Conservation (phyloP, 2,113 vertebrate genomes). For the Nycticorax nycticorax region DNA sequence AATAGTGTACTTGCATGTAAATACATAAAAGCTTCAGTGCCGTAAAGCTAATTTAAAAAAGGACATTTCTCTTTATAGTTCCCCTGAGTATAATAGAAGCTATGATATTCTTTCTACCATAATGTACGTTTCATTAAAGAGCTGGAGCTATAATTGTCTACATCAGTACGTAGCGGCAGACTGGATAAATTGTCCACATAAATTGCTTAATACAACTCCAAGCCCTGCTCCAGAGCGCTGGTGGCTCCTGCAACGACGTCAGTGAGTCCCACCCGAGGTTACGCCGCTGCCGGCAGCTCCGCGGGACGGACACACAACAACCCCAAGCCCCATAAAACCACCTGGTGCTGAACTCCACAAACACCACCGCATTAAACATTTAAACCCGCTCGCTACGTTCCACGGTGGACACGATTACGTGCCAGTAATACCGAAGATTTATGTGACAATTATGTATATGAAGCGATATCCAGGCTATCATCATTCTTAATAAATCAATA, state of each 20-base stretch:
- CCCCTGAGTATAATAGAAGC: constrained; percentile 71
- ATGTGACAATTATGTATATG: constrained; percentile 45
- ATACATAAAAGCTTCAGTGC: constrained; percentile 73
- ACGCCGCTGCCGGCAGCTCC: not conserved
- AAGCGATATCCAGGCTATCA: constrained; percentile 30
- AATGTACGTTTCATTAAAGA: constrained; percentile 75
- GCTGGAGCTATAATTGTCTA: constrained; percentile 73
- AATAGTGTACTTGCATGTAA: constrained; percentile 75
- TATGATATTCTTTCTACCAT: constrained; percentile 73
- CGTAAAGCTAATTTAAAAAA: constrained; percentile 75
- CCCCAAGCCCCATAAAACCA: not conserved
- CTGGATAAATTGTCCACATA: constrained; percentile 64
- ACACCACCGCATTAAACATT: not conserved
- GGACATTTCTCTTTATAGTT: constrained; percentile 74
- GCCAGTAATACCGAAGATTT: constrained; percentile 25
- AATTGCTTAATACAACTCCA: constrained; percentile 63
- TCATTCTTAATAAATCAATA: constrained; percentile 66
- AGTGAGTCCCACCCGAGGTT: not conserved
- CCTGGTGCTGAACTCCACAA: not conserved
- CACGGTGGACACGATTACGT: not conserved
- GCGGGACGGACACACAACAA: not conserved
- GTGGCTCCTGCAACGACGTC: constrained; percentile 13
- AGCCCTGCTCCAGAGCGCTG: constrained; percentile 2
- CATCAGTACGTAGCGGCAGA: constrained; percentile 56
- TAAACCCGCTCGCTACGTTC: not conserved